Evolutionary conservation across 2,113 vertebrate genomes (phyloP), one percentile per base, ranked within the genome.

Genomic region (Lepus timidus): DNA sequence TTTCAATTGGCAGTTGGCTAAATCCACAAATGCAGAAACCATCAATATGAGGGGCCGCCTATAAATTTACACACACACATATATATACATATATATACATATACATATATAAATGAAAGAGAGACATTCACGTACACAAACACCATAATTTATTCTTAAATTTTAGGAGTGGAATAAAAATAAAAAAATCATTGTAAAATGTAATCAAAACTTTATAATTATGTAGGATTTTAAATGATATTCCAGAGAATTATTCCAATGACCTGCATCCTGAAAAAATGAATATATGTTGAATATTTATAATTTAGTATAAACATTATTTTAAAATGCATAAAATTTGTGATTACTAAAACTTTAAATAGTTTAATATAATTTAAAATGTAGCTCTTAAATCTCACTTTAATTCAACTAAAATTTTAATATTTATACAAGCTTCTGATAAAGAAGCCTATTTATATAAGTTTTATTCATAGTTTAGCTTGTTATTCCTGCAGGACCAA

Each of bases 391-490:
- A 90, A 68, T 90, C 33, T 83, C 31, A 78, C 12, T 93, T 78
- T 44, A 93, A 87, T 79, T 79, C 31, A 83, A 87, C 22, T 79
- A 19, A 84, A 67, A 76, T 25, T 74, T 76, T 88, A 84, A 20
- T 20, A 33, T 1, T 74, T 29, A 67, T 22, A 29, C 44, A 33
- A 85, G 13, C 55, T 78, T 67, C 65, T 93, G 9, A 9, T n/a
- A 5, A 85, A 55, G 36, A 7, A 17, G 44, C 6, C 5, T 75
- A 33, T 4, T 23, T 31, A 3, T 64, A 85, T 49, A 73, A 17
- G n/a, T 20, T 52, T 65, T 64, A 33, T 25, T 52, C 33, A 49
- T 12, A 88, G 19, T 51, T 52, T 73, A 86, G 29, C 27, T 83
- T n/a, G 23, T 61, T 79, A 44, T 85, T 70, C 9, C 4, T 1